A percentile compares a stretch with the other conserved stretches of the same genome.
phyloP scores from a whole-genome alignment of 1,140 invertebrate genomes.

The Conopomorpha cramerella region DNA sequence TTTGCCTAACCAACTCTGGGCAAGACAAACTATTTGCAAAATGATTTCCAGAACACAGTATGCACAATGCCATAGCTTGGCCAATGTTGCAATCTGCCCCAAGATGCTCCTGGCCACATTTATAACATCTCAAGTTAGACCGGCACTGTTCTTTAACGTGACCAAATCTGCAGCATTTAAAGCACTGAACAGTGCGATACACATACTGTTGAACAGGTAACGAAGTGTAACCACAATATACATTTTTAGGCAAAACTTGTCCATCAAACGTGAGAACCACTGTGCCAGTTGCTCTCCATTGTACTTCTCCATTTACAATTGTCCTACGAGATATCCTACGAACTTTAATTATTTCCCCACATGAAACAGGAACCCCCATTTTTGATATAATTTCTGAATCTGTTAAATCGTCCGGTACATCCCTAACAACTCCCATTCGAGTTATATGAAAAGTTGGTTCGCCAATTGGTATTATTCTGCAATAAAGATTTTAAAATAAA shows the following conservation, averaged over 20 bases:
- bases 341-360: conserved; percentile 3
- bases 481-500: too few species aligned
- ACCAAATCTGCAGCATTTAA: conserved; percentile 10
- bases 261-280: conserved; percentile 7
- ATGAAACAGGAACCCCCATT: conserved; percentile 3
- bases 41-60: too few species aligned
- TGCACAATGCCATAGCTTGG: background rate
- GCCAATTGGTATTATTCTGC: too few species aligned
- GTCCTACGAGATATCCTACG: background rate
- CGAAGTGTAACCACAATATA: conserved; percentile 3
- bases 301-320: background rate
- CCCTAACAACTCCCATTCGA: conserved; percentile 3
- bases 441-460: conserved; percentile 4
- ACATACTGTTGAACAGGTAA: conserved; percentile 6
- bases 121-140: conserved; percentile 1
- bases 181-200: conserved; percentile 8
- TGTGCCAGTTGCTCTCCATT: conserved; percentile 3
- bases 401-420: conserved; percentile 3
- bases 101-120: conserved; percentile 3
- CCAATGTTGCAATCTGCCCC: background rate
- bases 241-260: conserved; percentile 4
- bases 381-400: conserved; percentile 4
- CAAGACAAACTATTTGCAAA: too few species aligned
- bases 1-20: too few species aligned
- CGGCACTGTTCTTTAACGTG: conserved; percentile 7